Evolutionary conservation across 2,797 vertebrate species (phyloP).

Genomic region (Sebastes itinus): DNA sequence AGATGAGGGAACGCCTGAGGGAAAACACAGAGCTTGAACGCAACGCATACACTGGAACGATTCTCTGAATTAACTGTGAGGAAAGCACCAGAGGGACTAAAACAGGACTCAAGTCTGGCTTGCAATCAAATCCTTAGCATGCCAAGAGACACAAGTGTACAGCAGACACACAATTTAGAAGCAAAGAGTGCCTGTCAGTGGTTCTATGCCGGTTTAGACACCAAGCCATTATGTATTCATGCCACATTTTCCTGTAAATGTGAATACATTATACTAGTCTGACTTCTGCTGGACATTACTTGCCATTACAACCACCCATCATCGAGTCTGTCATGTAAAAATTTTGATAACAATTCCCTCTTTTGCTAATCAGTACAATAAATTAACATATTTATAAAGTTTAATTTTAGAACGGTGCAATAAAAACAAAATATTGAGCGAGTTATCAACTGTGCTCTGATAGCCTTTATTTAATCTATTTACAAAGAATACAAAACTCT

Average conservation of each 20-base stretch:
- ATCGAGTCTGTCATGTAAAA: background rate
- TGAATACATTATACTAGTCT: conserved; percentile 62
- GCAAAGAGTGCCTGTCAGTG: background rate
- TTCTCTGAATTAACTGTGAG: conserved; percentile 58
- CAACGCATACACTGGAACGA: conserved; percentile 36
- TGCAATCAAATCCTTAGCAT: conserved; percentile 25
- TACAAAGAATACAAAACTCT: conserved; percentile 84
- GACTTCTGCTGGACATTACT: conserved; percentile 78
- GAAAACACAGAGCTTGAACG: conserved; percentile 35
- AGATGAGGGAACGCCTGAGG: conserved; percentile 45
- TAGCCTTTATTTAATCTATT: conserved; percentile 79
- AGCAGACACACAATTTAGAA: conserved; percentile 1
- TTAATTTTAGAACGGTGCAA: background rate
- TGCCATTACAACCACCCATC: conserved; percentile 60
- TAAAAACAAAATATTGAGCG: background rate
- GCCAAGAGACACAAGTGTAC: conserved; percentile 20
- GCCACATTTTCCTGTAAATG: conserved; percentile 3
- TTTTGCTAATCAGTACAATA: background rate
- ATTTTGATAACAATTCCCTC: background rate
- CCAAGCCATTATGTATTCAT: background rate
- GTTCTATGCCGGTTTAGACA: conserved; percentile 10
- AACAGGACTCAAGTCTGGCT: conserved; percentile 39
- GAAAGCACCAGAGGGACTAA: conserved; percentile 50
- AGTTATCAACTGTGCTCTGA: conserved; percentile 13
- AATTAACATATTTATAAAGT: background rate